These are phyloP conservation scores for Lepidiolamprologus cunningtoni DNA, from an alignment of 2,113 vertebrate species.

Conservation along the genomic window DNA sequence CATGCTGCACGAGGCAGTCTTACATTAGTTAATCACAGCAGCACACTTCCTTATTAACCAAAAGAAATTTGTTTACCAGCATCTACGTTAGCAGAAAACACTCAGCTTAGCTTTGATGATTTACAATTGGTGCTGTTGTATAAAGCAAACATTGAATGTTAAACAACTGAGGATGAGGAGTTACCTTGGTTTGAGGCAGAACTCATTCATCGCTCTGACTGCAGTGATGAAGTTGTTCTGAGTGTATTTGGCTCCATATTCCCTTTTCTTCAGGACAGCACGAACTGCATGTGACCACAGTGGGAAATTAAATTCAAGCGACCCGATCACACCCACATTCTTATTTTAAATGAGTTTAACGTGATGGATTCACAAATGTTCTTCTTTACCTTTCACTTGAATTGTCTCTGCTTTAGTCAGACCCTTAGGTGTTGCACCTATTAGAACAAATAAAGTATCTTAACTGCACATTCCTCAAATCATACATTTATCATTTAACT, in stretches of 20 bases:
- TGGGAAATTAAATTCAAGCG: background rate
- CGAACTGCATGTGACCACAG: conserved; percentile 74
- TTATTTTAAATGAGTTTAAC: background rate
- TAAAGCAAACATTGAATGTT: background rate
- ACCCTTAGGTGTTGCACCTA: conserved; percentile 10
- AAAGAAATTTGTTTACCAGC: background rate
- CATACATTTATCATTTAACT: background rate
- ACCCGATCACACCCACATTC: background rate
- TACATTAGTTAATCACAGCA: conserved; percentile 10
- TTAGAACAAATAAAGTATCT: background rate
- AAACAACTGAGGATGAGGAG: background rate
- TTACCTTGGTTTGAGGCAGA: conserved; percentile 97
- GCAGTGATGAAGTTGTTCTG: conserved; percentile 99
- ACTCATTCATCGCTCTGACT: conserved; percentile 97
- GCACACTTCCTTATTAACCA: conserved; percentile 29
- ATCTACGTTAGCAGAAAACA: background rate
- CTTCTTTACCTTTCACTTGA: conserved; percentile 73
- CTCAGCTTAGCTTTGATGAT: background rate
- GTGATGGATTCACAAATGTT: background rate
- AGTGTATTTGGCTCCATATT: conserved; percentile 93
- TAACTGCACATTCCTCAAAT: background rate
- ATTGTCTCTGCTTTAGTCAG: conserved; percentile 61
- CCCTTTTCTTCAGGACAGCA: conserved; percentile 94
- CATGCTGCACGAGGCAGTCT: background rate
- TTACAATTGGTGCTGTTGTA: background rate